phyloP scores from a whole-genome alignment of 2,888 invertebrate genomes.

The Andrena haemorrhoa region DNA sequence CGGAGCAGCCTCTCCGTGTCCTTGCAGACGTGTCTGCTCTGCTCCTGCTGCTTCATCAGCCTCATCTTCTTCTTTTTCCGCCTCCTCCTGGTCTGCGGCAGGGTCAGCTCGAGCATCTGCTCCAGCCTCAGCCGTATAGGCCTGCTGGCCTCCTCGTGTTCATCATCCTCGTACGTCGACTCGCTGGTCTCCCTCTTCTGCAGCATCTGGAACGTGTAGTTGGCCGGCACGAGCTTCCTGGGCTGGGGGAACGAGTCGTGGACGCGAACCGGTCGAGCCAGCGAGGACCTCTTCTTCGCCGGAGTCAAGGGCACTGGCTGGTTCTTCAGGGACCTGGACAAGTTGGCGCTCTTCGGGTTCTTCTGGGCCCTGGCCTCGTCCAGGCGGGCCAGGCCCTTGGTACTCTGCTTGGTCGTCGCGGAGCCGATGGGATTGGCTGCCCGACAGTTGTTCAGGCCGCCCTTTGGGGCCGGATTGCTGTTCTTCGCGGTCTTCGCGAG shows the following conservation, averaged over 20 bases:
- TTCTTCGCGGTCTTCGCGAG: slow-evolving; percentile 43
- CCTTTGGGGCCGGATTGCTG: slow-evolving; percentile 35
- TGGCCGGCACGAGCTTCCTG: slow-evolving; percentile 62
- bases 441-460: slow-evolving; percentile 46
- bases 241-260: slow-evolving; percentile 79
- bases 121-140: slow-evolving; percentile 80
- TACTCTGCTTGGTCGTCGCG: slow-evolving; percentile 43
- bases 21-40: slow-evolving; percentile 76
- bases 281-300: slow-evolving; percentile 79
- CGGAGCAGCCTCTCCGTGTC: slow-evolving; percentile 83
- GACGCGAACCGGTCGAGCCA: slow-evolving; percentile 81
- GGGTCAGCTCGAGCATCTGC: slow-evolving; percentile 80
- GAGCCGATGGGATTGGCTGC: slow-evolving; percentile 7
- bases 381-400: slow-evolving; percentile 31
- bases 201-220: slow-evolving; percentile 48
- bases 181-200: slow-evolving; percentile 39
- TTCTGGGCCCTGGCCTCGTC: slow-evolving; percentile 42
- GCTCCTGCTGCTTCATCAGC: slow-evolving; percentile 74
- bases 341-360: slow-evolving; percentile 28
- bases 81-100: slow-evolving; percentile 76
- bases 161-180: slow-evolving; percentile 64
- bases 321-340: slow-evolving; percentile 47
- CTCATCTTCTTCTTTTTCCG: slow-evolving; percentile 76
- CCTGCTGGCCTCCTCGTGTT: slow-evolving; percentile 74
- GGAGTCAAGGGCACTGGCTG: slow-evolving; percentile 73